Conservation (phyloP, 2,797 vertebrate genomes). For the Mormyrops attenuatus region DNA sequence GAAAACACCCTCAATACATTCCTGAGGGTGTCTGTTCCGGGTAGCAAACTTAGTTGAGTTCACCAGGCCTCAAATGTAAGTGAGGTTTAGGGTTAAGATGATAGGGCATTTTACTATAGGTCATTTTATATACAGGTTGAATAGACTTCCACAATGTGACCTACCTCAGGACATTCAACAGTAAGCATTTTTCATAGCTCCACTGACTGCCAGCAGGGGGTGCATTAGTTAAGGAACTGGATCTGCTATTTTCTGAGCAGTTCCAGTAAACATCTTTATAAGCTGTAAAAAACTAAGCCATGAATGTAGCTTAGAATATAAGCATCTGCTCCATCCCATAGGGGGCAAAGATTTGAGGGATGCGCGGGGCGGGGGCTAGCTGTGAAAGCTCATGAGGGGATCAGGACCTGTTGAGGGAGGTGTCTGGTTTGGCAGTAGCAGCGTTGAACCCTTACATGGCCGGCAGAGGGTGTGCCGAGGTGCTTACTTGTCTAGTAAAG, state of each 20-base stretch:
- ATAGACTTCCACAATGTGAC: not conserved
- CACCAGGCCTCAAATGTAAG: not conserved
- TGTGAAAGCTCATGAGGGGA: not conserved
- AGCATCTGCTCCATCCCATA: not conserved
- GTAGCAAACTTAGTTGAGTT: not conserved
- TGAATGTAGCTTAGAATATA: not conserved
- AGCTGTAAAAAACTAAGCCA: not conserved
- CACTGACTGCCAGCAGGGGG: not conserved
- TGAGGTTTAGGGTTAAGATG: not conserved
- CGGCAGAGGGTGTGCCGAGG: not conserved
- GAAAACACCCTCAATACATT: not conserved
- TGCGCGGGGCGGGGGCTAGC: not conserved
- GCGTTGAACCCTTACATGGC: constrained; percentile 42
- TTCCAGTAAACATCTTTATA: not conserved
- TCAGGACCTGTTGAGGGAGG: constrained; percentile 33
- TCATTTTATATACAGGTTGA: not conserved
- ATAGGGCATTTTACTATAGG: not conserved
- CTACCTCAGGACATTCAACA: not conserved
- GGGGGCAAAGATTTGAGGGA: not conserved
- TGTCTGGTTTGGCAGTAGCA: constrained; percentile 56
- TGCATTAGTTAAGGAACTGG: not conserved
- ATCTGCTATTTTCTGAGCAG: not conserved
- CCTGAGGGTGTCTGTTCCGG: not conserved
- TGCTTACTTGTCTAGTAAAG: not conserved
- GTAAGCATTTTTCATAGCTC: not conserved